These are phyloP conservation scores for Euzetes globulus DNA, from an alignment of 2,888 invertebrate genomes.

Conservation along the genomic window DNA sequence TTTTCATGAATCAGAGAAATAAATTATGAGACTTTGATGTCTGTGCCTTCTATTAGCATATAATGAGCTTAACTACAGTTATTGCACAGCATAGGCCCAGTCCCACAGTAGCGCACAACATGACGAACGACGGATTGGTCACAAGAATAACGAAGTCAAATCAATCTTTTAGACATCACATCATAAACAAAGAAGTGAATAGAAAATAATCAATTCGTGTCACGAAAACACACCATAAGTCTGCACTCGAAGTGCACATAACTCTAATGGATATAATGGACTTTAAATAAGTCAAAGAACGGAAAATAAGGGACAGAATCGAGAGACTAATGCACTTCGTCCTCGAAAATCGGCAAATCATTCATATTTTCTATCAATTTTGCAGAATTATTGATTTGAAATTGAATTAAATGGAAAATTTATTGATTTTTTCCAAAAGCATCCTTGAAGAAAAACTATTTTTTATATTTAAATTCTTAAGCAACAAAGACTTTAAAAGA, in stretches of 20 bases:
- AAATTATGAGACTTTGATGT: too few species aligned
- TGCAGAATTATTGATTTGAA: too few species aligned
- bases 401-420: too few species aligned
- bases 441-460: too few species aligned
- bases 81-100: neutral
- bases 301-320: neutral
- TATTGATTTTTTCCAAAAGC: too few species aligned
- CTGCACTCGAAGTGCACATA: neutral
- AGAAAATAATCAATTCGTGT: conserved; percentile 10
- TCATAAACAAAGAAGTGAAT: neutral
- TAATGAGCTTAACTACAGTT: neutral
- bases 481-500: too few species aligned
- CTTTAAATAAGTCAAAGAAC: neutral
- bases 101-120: neutral
- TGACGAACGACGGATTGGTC: neutral
- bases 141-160: neutral
- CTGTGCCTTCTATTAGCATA: neutral
- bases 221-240: conserved; percentile 12
- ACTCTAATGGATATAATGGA: conserved; percentile 6
- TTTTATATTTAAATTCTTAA: too few species aligned
- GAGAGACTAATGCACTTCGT: neutral
- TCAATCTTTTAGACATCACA: conserved; percentile 2
- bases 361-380: too few species aligned
- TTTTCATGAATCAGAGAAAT: too few species aligned
- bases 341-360: too few species aligned